A percentile compares a stretch with the other conserved stretches of the same genome.
These are phyloP conservation scores for Rhombomys opimus DNA, from an alignment of 2,113 vertebrate genomes.

Conservation along the genomic window DNA sequence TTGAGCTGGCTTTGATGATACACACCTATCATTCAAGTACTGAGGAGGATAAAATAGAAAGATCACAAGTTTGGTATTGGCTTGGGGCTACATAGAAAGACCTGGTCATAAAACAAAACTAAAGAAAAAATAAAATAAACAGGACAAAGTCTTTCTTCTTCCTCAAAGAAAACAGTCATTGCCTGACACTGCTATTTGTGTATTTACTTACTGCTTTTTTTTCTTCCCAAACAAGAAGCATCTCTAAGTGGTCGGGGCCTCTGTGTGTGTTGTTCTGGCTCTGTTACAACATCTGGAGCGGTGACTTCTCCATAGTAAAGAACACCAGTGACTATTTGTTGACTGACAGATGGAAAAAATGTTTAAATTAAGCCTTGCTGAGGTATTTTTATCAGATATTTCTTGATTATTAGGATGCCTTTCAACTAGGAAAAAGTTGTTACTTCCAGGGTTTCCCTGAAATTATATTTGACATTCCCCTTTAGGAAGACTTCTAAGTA, in stretches of 20 bases:
- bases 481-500: slow-evolving; percentile 2
- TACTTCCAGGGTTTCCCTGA: background rate
- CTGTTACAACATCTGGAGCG: background rate
- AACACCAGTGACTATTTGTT: background rate
- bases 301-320: background rate
- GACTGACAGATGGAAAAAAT: background rate
- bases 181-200: background rate
- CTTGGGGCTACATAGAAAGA: background rate
- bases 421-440: background rate
- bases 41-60: background rate
- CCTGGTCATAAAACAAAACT: background rate
- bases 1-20: background rate
- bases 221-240: background rate
- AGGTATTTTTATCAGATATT: background rate
- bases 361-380: background rate
- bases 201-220: background rate
- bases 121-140: background rate
- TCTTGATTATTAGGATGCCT: background rate
- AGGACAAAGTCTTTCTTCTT: background rate
- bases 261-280: background rate
- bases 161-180: background rate
- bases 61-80: background rate
- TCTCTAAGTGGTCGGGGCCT: background rate
- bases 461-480: background rate
- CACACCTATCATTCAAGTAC: background rate